Evolutionary conservation across 2,888 invertebrate genomes (phyloP).

Genomic region (Caenorhabditis wallacei): DNA sequence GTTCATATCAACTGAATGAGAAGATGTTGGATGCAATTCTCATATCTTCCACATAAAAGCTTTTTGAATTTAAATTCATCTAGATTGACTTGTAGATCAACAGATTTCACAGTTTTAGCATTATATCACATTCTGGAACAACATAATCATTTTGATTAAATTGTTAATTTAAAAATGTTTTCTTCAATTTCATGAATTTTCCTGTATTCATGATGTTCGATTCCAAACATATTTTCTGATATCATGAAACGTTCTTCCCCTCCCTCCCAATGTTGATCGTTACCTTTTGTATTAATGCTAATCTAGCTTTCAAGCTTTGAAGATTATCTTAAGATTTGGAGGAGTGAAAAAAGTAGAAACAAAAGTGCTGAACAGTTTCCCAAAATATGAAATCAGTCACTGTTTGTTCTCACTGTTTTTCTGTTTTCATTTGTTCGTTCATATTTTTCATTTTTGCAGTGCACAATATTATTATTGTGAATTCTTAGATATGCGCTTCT

Average conservation of each 20-base stretch:
- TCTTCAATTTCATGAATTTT: background rate
- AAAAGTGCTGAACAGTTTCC: conserved; percentile 2
- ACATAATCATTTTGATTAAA: background rate
- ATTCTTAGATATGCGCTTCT: background rate
- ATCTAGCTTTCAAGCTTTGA: conserved; percentile 15
- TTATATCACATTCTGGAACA: background rate
- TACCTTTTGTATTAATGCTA: conserved; percentile 27
- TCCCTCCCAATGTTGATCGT: conserved; percentile 22
- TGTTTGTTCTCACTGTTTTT: background rate
- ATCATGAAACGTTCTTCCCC: conserved; percentile 18
- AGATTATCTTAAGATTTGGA: conserved; percentile 37
- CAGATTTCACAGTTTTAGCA: background rate
- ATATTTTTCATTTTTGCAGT: background rate
- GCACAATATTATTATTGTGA: background rate
- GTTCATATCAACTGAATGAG: background rate
- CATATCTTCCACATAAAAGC: background rate
- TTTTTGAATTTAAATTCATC: background rate
- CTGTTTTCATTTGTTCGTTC: background rate
- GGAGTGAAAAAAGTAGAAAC: conserved; percentile 18
- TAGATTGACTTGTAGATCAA: conserved; percentile 4
- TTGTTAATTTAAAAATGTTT: background rate
- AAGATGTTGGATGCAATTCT: conserved; percentile 6
- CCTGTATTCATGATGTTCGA: background rate
- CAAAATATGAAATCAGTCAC: background rate
- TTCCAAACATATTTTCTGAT: conserved; percentile 22